Percentiles rank a stretch among this genome's conserved stretches.
These are phyloP conservation scores for Ectropis grisescens DNA, from an alignment of 1,140 invertebrate species.

Conservation along the genomic window DNA sequence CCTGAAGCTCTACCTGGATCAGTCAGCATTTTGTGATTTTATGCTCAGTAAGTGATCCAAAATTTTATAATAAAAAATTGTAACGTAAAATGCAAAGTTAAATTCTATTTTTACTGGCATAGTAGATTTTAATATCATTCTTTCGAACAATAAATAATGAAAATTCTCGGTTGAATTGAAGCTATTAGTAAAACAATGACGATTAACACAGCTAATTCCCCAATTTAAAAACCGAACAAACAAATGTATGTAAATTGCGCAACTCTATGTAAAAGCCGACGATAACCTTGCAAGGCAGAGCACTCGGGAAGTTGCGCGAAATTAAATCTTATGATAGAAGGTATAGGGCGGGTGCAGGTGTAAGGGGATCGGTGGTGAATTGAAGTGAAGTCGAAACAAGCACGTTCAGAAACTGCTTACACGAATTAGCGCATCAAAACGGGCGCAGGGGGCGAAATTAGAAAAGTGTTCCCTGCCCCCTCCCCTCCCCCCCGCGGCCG, in stretches of 20 bases:
- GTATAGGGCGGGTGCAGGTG: conserved; percentile 12
- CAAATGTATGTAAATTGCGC: conserved; percentile 66
- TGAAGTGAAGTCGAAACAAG: conserved; percentile 56
- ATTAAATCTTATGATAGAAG: conserved; percentile 7
- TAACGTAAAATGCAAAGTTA: no score
- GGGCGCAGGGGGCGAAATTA: conserved; percentile 62
- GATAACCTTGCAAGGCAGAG: conserved; percentile 35
- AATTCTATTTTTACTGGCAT: no score
- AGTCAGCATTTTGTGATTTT: no score
- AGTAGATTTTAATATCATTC: conserved; percentile 22
- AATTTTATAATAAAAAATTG: no score
- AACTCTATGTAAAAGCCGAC: conserved; percentile 60
- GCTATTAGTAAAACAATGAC: conserved; percentile 37
- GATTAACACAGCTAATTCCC: conserved; percentile 62
- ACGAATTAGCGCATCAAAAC: conserved; percentile 66
- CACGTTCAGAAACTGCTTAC: conserved; percentile 67
- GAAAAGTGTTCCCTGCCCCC: conserved; percentile 46
- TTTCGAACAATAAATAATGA: conserved; percentile 10
- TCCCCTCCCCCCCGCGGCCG: conserved; percentile 27
- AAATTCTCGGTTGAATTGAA: conserved; percentile 6
- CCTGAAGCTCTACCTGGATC: no score
- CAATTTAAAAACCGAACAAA: conserved; percentile 67
- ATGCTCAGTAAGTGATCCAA: no score
- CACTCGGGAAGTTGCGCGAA: not conserved
- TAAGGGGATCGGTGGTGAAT: conserved; percentile 20